Percentiles rank a stretch among this genome's conserved stretches.
Evolutionary conservation across 2,113 vertebrate species (phyloP).

Genomic region (Mus spicilegus): DNA sequence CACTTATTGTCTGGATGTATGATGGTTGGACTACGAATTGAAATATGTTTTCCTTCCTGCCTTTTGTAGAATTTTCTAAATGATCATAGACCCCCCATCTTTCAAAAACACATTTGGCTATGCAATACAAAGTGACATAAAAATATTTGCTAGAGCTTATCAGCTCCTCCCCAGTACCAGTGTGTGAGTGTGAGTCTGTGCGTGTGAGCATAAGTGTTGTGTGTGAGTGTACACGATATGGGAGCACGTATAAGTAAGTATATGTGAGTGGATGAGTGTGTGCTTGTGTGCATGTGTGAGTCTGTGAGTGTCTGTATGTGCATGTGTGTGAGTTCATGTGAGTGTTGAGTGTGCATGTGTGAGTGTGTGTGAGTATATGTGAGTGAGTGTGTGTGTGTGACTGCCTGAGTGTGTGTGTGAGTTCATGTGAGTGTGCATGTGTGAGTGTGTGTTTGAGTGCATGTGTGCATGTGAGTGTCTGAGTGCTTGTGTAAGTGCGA

Average conservation of each 20-base stretch:
- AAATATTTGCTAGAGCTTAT: neutral
- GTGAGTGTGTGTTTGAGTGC: neutral
- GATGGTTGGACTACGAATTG: neutral
- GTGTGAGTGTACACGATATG: neutral
- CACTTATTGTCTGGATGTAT: neutral
- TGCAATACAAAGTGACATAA: neutral
- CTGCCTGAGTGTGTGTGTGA: neutral
- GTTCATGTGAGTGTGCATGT: neutral
- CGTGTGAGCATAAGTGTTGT: neutral
- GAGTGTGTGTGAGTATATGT: neutral
- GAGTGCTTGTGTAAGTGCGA: neutral
- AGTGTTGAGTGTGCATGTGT: rapidly evolving
- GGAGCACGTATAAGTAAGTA: neutral
- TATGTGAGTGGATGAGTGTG: neutral
- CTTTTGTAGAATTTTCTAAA: neutral
- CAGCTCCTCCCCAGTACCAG: too few relatives aligned
- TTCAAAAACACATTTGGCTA: neutral
- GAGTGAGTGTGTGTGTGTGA: neutral
- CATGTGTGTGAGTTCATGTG: too few relatives aligned
- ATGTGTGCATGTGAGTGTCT: neutral
- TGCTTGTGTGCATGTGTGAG: rapidly evolving
- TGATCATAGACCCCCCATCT: neutral
- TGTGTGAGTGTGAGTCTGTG: neutral
- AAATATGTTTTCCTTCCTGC: neutral
- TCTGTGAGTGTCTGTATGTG: too few relatives aligned